Conservation (phyloP, 35 echinoderm and acorn worm genomes). For the Diadema setosum region DNA sequence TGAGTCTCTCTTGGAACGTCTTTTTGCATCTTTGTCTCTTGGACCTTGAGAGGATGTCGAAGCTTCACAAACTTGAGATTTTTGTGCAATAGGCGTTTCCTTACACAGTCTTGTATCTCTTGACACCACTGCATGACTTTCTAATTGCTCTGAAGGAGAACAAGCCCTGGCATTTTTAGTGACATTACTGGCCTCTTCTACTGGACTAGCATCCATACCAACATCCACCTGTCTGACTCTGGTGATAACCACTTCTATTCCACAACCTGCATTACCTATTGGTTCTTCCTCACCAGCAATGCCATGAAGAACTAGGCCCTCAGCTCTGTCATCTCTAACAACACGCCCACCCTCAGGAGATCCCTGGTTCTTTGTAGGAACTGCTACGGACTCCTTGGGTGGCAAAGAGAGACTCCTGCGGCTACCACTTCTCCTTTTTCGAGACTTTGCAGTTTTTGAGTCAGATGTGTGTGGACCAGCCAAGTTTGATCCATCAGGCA, state of each 20-base stretch:
- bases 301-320: not conserved
- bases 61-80: too few species aligned
- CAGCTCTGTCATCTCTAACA: not conserved
- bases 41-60: too few species aligned
- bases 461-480: not conserved
- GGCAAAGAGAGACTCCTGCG: not conserved
- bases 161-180: too few species aligned
- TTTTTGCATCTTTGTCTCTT: too few species aligned
- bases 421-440: not conserved
- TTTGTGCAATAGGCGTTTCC: too few species aligned
- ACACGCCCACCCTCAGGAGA: not conserved
- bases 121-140: too few species aligned
- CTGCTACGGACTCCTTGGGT: not conserved
- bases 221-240: not conserved
- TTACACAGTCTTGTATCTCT: too few species aligned
- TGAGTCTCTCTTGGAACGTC: not conserved
- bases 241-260: not conserved
- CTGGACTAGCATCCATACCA: too few species aligned
- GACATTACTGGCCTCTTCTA: too few species aligned
- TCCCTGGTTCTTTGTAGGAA: not conserved
- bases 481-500: not conserved
- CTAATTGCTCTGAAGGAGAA: too few species aligned
- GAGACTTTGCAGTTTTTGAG: not conserved
- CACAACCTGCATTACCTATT: not conserved
- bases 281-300: constrained; percentile 8